Evolutionary conservation across 1,140 invertebrate genomes (phyloP).

Genomic region (Pseudomyrmex gracilis): DNA sequence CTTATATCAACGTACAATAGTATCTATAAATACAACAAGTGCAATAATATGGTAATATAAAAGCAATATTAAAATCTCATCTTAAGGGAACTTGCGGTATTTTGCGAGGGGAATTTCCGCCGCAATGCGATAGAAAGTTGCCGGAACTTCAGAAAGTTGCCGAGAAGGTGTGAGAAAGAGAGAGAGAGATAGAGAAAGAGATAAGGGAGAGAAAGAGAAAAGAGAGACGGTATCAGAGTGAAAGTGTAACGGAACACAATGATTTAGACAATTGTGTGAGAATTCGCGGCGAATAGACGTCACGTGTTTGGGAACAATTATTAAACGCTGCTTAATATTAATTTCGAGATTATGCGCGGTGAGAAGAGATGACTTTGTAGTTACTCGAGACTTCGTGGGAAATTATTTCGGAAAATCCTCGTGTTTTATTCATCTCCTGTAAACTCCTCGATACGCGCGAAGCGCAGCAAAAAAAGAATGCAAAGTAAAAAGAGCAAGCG

Average conservation of each 20-base stretch:
- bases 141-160: constrained; percentile 54
- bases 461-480: constrained; percentile 1
- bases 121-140: constrained; percentile 66
- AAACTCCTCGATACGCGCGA: constrained; percentile 49
- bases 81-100: constrained; percentile 47
- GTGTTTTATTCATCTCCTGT: constrained; percentile 57
- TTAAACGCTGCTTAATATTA: constrained; percentile 63
- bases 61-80: constrained; percentile 65
- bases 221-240: constrained; percentile 5
- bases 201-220: not conserved
- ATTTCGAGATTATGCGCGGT: constrained; percentile 40
- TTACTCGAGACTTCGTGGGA: not conserved
- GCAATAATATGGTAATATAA: constrained; percentile 32
- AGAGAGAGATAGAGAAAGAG: not conserved
- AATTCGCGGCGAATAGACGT: constrained; percentile 31
- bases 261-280: constrained; percentile 50
- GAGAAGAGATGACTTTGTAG: not conserved
- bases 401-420: constrained; percentile 50
- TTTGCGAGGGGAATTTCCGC: constrained; percentile 52
- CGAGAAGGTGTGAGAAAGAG: constrained; percentile 24
- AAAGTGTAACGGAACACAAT: constrained; percentile 36
- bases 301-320: constrained; percentile 31
- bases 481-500: not conserved
- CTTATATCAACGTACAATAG: not conserved
- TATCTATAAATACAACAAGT: not conserved